Percentiles rank a stretch among this genome's conserved stretches.
phyloP scores from a whole-genome alignment of 2,113 vertebrate genomes.

The Catharus bicknelli region DNA sequence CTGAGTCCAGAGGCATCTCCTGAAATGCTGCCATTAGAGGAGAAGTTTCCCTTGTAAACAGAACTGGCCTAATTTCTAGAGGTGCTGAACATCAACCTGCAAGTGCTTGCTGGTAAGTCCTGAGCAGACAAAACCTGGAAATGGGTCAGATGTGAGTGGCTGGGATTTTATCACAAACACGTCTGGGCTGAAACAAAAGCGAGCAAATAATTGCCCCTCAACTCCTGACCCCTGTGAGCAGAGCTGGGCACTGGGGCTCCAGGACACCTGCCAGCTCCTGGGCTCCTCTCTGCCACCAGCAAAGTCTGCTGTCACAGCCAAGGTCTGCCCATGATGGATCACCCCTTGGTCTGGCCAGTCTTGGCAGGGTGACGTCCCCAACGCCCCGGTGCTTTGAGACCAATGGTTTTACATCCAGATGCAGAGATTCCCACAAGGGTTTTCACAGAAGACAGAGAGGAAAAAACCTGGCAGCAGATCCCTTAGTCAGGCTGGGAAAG shows the following conservation, averaged over 20 bases:
- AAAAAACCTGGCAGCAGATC: background rate
- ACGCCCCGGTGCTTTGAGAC: background rate
- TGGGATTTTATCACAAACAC: background rate
- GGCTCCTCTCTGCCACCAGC: background rate
- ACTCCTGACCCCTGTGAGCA: background rate
- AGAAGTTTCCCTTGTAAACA: constrained; percentile 24
- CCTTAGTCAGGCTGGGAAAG: background rate
- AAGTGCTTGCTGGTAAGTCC: background rate
- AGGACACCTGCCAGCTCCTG: background rate
- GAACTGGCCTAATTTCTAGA: constrained; percentile 40
- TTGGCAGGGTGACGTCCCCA: background rate
- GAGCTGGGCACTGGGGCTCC: background rate
- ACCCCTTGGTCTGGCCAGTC: background rate
- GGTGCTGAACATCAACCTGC: background rate
- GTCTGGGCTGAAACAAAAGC: background rate
- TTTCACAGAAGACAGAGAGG: background rate
- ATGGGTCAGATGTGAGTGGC: background rate
- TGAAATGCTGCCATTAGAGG: constrained; percentile 16
- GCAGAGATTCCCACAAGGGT: background rate
- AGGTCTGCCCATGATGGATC: background rate
- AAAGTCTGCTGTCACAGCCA: background rate
- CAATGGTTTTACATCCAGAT: background rate
- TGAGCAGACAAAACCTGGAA: background rate
- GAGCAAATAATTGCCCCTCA: background rate
- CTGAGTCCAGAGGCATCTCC: constrained; percentile 29